Percentiles rank a stretch among this genome's conserved stretches.
These are phyloP conservation scores for Machimus atricapillus DNA, from an alignment of 2,888 invertebrate genomes.

Conservation along the genomic window DNA sequence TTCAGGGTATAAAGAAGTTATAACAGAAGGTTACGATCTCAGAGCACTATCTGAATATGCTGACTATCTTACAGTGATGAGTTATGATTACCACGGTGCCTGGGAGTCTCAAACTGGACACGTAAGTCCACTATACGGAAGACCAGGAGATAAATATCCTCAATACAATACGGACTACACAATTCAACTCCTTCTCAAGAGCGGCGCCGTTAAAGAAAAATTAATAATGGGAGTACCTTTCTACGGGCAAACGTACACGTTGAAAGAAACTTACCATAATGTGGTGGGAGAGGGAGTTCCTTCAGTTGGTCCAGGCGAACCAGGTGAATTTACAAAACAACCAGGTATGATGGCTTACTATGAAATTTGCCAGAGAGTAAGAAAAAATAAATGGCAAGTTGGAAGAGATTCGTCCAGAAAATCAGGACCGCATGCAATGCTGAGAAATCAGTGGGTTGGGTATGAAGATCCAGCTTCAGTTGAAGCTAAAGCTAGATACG, in stretches of 20 bases:
- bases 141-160: conserved; percentile 71
- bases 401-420: conserved; percentile 70
- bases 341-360: conserved; percentile 89
- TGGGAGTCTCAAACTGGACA: conserved; percentile 85
- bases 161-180: conserved; percentile 85
- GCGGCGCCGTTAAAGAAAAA: conserved; percentile 81
- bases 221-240: conserved; percentile 82
- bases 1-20: conserved; percentile 90
- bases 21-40: conserved; percentile 85
- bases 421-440: conserved; percentile 75
- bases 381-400: conserved; percentile 72
- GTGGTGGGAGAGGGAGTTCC: conserved; percentile 68
- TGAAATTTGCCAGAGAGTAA: conserved; percentile 79
- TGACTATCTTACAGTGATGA: conserved; percentile 86
- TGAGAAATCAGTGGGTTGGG: conserved; percentile 87
- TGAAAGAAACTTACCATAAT: conserved; percentile 63
- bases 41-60: conserved; percentile 71
- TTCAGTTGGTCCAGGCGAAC: conserved; percentile 76
- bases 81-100: conserved; percentile 89
- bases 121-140: conserved; percentile 77
- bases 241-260: conserved; percentile 85
- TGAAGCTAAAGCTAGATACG: conserved; percentile 77
- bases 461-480: conserved; percentile 84
- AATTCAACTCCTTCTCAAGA: conserved; percentile 74
- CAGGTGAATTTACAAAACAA: conserved; percentile 83